Evolutionary conservation across 2,113 vertebrate genomes (phyloP).

Genomic region (Tragelaphus buxtoni): DNA sequence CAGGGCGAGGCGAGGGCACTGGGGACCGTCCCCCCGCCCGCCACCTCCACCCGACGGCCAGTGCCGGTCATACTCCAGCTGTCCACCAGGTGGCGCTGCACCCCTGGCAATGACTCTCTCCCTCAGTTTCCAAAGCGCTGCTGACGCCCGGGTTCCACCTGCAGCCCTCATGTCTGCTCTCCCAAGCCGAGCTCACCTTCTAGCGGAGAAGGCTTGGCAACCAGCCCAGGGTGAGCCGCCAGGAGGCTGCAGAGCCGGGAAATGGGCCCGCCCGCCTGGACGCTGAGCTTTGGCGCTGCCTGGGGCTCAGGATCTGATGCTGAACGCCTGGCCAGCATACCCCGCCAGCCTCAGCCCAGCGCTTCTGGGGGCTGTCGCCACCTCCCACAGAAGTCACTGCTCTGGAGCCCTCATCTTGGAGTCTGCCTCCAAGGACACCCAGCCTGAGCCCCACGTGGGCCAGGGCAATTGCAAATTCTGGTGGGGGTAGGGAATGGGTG

Average conservation of each 20-base stretch:
- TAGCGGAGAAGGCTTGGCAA: background rate
- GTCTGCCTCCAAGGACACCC: background rate
- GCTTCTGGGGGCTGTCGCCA: too few species aligned
- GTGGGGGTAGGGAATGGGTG: background rate
- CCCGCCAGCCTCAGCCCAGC: too few species aligned
- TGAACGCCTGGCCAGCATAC: background rate
- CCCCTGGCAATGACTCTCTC: background rate
- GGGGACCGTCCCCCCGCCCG: fast-evolving
- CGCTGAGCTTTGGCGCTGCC: background rate
- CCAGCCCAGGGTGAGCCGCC: background rate
- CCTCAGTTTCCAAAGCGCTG: background rate
- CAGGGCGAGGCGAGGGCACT: background rate
- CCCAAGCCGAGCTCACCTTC: background rate
- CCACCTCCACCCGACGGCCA: too few species aligned
- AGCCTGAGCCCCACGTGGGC: background rate
- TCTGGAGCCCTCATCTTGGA: background rate
- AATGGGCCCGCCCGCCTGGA: fast-evolving
- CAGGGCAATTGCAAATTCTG: background rate
- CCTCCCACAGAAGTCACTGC: background rate
- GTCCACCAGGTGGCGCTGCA: slow-evolving; percentile 55
- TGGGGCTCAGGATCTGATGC: too few species aligned
- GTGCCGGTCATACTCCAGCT: background rate
- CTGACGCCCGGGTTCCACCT: background rate
- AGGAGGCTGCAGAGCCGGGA: background rate
- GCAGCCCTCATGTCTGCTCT: background rate